phyloP scores from a whole-genome alignment of 2,797 vertebrate genomes.

The Malacoraja senta region DNA sequence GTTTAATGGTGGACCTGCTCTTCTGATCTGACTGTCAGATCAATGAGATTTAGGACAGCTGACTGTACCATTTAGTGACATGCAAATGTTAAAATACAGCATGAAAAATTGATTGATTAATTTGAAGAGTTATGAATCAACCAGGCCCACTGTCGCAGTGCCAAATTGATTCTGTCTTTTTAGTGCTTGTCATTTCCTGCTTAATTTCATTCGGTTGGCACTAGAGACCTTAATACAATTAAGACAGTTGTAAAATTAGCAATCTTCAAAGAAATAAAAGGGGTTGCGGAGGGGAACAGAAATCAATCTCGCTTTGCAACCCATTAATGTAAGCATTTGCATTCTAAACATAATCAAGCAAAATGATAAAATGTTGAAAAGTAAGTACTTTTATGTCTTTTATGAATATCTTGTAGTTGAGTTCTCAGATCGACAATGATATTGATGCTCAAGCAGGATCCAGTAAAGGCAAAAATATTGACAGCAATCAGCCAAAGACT shows the following conservation, averaged over 20 bases:
- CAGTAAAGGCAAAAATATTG: background rate
- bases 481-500: background rate
- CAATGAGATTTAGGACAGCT: constrained; percentile 31
- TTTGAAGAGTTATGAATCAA: constrained; percentile 34
- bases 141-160: background rate
- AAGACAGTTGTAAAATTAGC: constrained; percentile 17
- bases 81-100: constrained; percentile 21
- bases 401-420: background rate
- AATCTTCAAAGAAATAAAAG: background rate
- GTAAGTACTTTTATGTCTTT: background rate
- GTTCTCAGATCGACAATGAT: background rate
- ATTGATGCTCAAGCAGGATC: background rate
- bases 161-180: constrained; percentile 24
- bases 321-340: background rate
- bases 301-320: background rate
- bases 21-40: constrained; percentile 17
- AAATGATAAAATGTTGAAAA: background rate
- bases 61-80: background rate
- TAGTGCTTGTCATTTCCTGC: constrained; percentile 18
- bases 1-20: background rate
- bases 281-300: no score
- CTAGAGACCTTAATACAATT: constrained; percentile 20
- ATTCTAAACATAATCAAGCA: background rate
- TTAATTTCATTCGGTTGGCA: constrained; percentile 15
- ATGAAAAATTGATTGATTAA: constrained; percentile 34